phyloP scores from a whole-genome alignment of 2,113 vertebrate species.

The Brienomyrus longianalis region DNA sequence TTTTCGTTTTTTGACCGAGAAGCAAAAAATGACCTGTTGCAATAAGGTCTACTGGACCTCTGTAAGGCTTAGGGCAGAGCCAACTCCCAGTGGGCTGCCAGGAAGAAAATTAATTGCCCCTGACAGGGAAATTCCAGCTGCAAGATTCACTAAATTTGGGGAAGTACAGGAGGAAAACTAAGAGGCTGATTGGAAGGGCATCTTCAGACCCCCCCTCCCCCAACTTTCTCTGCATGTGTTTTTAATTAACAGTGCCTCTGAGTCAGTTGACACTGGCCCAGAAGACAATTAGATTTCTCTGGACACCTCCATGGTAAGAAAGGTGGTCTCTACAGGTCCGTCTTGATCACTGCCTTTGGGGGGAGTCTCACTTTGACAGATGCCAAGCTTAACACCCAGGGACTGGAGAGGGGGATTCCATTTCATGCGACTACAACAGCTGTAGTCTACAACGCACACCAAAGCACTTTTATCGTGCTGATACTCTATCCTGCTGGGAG shows the following conservation, averaged over 20 bases:
- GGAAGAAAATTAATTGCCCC: neutral
- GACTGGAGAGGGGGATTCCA: neutral
- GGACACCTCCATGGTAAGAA: neutral
- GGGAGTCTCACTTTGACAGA: neutral
- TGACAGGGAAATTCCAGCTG: neutral
- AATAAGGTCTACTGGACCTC: neutral
- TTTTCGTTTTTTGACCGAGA: neutral
- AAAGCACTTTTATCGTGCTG: neutral
- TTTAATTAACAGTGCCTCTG: neutral
- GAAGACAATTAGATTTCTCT: neutral
- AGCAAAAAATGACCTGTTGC: neutral
- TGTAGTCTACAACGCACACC: neutral
- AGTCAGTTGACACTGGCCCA: neutral
- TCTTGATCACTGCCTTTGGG: neutral
- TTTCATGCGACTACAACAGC: neutral
- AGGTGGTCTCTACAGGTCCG: neutral
- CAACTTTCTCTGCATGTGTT: neutral
- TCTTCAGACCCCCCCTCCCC: neutral
- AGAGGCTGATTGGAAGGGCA: neutral
- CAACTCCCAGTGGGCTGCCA: neutral
- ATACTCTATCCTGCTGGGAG: neutral
- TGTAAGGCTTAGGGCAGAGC: neutral
- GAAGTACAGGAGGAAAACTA: neutral
- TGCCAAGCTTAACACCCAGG: neutral
- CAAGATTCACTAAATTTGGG: neutral